Evolutionary conservation across 2,113 vertebrate genomes (phyloP), one percentile per base, ranked within the genome.

Genomic region (Centropristis striata): DNA sequence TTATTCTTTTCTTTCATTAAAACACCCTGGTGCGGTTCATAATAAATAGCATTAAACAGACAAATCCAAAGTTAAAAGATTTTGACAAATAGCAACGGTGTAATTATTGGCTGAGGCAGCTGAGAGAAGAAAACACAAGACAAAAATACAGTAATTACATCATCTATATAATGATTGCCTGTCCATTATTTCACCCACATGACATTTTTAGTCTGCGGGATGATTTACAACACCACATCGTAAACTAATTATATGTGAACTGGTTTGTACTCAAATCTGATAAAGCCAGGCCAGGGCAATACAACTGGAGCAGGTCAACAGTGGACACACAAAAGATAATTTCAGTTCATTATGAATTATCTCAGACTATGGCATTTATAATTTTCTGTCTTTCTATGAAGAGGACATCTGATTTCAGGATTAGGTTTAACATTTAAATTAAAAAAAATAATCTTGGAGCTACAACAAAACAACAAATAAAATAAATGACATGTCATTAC

Each of bases 191-290:
- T 78, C 75, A 90, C 83, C 70, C 71, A 57, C 72, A 58, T 88
- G 81, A 82, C 87, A 75, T 91, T 87, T 90, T 88, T 84, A 75
- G 87, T 91, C 88, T 54, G 75, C 68, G 71, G 70, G 78, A 73
- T 92, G 92, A 94, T 95, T 94, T 92, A 94, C 79, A 86, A 85
- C 71, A 55, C 79, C 81, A 57, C 77, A 64, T 59, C 47, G 75
- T 92, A 92, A 94, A 91, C 87, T 50, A 92, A 94, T 94, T 90
- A 92, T 72, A 86, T 51, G 63, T 83, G 80, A 91, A 85, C 77
- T 75, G 72, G 78, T 83, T 86, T 86, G 71, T 67, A 59, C 75
- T 89, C 83, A 67, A 81, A 88, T 92, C 91, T 84, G 85, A 92
- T 87, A 76, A 91, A 75, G 84, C 74, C 9, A 5, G 63, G 68